These are phyloP conservation scores for Bubo blakistoni DNA, from an alignment of 2,113 vertebrate genomes.

Conservation along the genomic window DNA sequence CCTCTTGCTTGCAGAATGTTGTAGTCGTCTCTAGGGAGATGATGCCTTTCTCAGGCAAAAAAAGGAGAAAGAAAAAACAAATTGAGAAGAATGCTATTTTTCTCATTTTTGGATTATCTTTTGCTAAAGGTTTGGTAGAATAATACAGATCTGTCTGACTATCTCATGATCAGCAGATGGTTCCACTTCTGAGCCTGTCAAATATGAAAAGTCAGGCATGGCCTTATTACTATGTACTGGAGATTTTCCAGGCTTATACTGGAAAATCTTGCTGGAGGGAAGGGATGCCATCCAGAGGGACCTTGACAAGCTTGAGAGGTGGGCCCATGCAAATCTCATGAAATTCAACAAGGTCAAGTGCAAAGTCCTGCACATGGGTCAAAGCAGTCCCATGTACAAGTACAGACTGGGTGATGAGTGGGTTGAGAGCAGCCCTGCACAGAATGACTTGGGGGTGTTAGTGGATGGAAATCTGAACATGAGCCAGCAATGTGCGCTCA, in stretches of 20 bases:
- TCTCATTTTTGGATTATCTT: not conserved
- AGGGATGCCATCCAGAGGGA: too few relatives aligned
- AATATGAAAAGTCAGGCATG: not conserved
- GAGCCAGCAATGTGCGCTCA: too few relatives aligned
- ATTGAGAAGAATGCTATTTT: not conserved
- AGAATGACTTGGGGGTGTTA: too few relatives aligned
- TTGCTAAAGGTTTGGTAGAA: not conserved
- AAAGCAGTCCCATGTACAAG: too few relatives aligned
- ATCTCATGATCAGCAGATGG: not conserved
- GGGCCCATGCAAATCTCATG: too few relatives aligned
- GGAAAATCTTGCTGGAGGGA: too few relatives aligned
- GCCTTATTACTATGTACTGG: not conserved
- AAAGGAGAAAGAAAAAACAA: not conserved
- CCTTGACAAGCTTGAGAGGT: too few relatives aligned
- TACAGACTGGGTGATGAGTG: too few relatives aligned
- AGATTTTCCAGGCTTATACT: not conserved
- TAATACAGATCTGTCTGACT: not conserved
- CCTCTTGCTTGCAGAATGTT: not conserved
- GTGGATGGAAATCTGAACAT: too few relatives aligned
- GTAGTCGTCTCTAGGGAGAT: not conserved
- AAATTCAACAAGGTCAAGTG: too few relatives aligned
- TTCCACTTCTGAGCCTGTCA: not conserved
- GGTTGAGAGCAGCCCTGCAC: too few relatives aligned
- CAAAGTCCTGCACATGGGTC: too few relatives aligned
- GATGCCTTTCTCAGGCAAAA: not conserved